Evolutionary conservation across 2,888 invertebrate species (phyloP), one percentile per base, ranked within the genome.

Genomic region (Diogma glabrata): DNA sequence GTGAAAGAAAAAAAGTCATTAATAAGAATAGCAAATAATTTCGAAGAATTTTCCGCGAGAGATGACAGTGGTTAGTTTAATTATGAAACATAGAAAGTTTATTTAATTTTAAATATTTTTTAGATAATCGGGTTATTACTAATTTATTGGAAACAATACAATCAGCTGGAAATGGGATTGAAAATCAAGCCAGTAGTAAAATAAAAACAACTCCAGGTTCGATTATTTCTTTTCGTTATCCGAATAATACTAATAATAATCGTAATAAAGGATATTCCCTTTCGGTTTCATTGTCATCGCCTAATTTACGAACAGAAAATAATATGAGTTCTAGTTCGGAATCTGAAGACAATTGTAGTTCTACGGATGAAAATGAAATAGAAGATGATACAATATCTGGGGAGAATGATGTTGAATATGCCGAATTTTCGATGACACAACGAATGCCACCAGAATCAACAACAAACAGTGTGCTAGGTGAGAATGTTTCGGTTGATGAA

Each of bases 371-470:
- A 65, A 90, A 89, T 63, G 88, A 56, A 5, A 84, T 87, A 0
- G 89, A 90, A 63, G 84, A 87, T 57, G 87, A 89, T 68, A 86
- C 87, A 3, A 87, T 88, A 78, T 84, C 84, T 57, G 85, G 79
- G 55, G 83, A 83, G 64, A 82, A 82, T 61, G 83, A 83, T 63
- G 79, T 82, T 9, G 83, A 83, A 62, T 76, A 75, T 57, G 76
- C 74, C 0, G 78, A 78, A 64, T 69, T 77, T 38, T 73, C 74
- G 19, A 71, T 74, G 70, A 67, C 69, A 4, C 72, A 73, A 57
- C 64, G 70, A n/a, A 61, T 71, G 54, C 52, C 58, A 20, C 33
- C 36, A 10, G 30, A 19, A 24, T 22, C 36, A 16, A 12, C 6
- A 2, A 12, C 10, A 23, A 49, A 20, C 22, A 33, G 48, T 48